Conservation (phyloP, 2,113 vertebrate species). For the Sinocyclocheilus anshuiensis region DNA sequence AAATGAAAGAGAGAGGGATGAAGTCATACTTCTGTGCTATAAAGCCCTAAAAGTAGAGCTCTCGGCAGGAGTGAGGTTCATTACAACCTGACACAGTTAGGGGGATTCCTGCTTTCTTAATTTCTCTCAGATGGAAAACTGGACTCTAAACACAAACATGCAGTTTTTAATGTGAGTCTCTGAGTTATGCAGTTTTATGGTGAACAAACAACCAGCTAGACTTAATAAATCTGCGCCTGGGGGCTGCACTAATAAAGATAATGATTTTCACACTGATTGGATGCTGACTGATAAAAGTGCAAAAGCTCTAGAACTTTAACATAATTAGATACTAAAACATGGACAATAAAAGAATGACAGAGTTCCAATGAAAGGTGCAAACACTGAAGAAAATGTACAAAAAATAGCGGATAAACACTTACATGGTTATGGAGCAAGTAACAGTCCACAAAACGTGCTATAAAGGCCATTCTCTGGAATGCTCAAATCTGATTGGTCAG, state of each 20-base stretch:
- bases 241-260: constrained; percentile 16
- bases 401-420: not conserved
- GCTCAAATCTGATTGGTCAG: not conserved
- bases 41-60: constrained; percentile 57
- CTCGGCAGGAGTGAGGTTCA: constrained; percentile 53
- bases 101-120: constrained; percentile 39
- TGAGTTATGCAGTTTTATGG: constrained; percentile 34
- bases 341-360: not conserved
- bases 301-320: not conserved
- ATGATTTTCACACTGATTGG: not conserved
- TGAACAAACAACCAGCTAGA: constrained; percentile 20
- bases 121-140: constrained; percentile 34
- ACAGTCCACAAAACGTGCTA: not conserved
- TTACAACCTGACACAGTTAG: constrained; percentile 40
- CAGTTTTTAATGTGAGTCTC: constrained; percentile 17
- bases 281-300: not conserved
- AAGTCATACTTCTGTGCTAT: constrained; percentile 63
- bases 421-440: not conserved
- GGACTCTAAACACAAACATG: constrained; percentile 41
- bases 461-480: not conserved
- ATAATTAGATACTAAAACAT: not conserved
- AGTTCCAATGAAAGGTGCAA: not conserved
- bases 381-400: not conserved
- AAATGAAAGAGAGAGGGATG: constrained; percentile 33
- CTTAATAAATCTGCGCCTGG: constrained; percentile 10